A percentile compares a stretch with the other conserved stretches of the same genome.
Evolutionary conservation across 1,140 invertebrate genomes (phyloP).

Genomic region (Ostrea edulis): DNA sequence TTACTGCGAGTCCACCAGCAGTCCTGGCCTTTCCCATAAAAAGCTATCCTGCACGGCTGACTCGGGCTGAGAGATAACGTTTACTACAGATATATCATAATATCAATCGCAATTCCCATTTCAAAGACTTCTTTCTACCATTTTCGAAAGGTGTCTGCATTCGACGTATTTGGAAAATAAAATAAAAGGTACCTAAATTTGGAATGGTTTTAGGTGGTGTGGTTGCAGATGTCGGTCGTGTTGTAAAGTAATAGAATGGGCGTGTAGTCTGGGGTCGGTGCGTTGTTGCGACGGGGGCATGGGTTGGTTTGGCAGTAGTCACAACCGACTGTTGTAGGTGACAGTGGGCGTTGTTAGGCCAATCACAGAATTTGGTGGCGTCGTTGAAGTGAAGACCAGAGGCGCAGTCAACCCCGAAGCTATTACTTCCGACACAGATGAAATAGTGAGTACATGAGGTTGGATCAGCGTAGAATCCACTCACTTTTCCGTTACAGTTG

Average conservation of each 20-base stretch:
- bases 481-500: slow-evolving; percentile 49
- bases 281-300: neutral
- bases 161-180: no score
- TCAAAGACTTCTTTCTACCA: no score
- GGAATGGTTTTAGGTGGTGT: neutral
- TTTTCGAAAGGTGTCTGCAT: no score
- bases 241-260: neutral
- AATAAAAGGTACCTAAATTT: neutral
- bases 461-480: slow-evolving; percentile 62
- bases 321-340: neutral
- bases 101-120: no score
- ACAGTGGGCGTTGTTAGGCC: slow-evolving; percentile 60
- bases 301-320: neutral
- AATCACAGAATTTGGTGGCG: slow-evolving; percentile 61
- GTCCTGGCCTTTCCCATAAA: no score
- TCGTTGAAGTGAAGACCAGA: slow-evolving; percentile 63
- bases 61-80: no score
- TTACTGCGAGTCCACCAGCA: no score
- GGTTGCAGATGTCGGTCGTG: slow-evolving; percentile 1
- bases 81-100: no score
- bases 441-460: slow-evolving; percentile 60
- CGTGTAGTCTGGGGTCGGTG: neutral
- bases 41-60: no score
- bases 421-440: slow-evolving; percentile 61
- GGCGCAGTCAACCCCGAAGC: slow-evolving; percentile 63